Evolutionary conservation across 2,113 vertebrate species (phyloP), one percentile per base, ranked within the genome.

Genomic region (Phoxinus phoxinus): DNA sequence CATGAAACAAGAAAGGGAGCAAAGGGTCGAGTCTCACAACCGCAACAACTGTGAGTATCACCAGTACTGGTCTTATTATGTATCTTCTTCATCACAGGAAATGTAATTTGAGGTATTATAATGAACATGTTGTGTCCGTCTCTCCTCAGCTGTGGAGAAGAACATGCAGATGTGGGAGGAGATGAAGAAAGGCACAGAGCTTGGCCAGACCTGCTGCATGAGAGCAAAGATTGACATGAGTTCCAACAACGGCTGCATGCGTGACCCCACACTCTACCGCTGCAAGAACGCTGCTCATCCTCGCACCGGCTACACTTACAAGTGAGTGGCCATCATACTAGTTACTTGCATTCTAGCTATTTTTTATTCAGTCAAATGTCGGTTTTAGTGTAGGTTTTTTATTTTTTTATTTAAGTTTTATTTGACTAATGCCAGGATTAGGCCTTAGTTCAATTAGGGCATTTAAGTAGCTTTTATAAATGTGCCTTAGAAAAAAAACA

Each of bases 211-310:
- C 0, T 99, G 97, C 92, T 99, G 98, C 90, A 95, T 99, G 92
- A 95, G 98, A 89, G 97, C 98, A 51, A 99, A 99, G 94, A 98
- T 99, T 32, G 97, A 99, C 94, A 99, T 99, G 98, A 96, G 13
- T 90, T 99, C 97, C 92, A 99, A 99, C 94, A 99, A 99, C 23
- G 98, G 98, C 71, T 99, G 98, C 89, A 88, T 99, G 96, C 96
- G 98, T 85, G 98, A 99, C 91, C 98, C 98, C 67, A 97, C 98
- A 1, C 94, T 99, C 51, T 99, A 96, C 94, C 97, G 98, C 85
- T 99, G 98, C 95, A 99, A 99, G 92, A 97, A 95, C 65, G 82
- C 96, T 1, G 95, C 97, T 48, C 98, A 99, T 83, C 98, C 98
- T n/a, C 97, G 97, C 90, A 99, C 98, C 0, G 96, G 95, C 85